A percentile compares a stretch with the other conserved stretches of the same genome.
Conservation (phyloP, 2,888 invertebrate species). For the Pristionchus japonicus region DNA sequence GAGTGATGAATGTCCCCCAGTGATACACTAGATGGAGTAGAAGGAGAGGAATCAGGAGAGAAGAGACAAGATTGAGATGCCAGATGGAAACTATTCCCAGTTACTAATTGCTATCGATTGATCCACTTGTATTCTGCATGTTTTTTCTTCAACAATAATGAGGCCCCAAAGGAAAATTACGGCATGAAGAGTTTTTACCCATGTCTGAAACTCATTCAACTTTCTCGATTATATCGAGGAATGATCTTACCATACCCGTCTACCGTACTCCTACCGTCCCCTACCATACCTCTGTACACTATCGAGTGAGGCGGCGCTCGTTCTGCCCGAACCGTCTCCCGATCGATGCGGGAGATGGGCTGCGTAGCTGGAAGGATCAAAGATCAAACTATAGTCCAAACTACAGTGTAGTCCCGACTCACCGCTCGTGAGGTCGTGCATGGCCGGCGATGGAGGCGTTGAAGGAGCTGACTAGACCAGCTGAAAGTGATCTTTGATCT, state of each 20-base stretch:
- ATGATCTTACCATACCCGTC: no score
- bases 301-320: slow-evolving; percentile 60
- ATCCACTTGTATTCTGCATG: not conserved
- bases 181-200: not conserved
- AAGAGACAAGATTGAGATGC: not conserved
- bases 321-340: slow-evolving; percentile 55
- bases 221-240: no score
- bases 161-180: not conserved
- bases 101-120: slow-evolving; percentile 11
- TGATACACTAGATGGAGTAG: slow-evolving; percentile 34
- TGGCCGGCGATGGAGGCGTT: slow-evolving; percentile 62
- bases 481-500: slow-evolving; percentile 18
- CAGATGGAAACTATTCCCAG: not conserved
- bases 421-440: slow-evolving; percentile 57
- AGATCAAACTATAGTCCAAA: slow-evolving; percentile 19
- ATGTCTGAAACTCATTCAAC: not conserved
- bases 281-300: slow-evolving; percentile 62
- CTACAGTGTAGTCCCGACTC: slow-evolving; percentile 19
- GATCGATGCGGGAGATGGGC: slow-evolving; percentile 45
- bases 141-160: not conserved
- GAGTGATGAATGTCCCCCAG: slow-evolving; percentile 30
- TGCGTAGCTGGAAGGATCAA: slow-evolving; percentile 42
- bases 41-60: slow-evolving; percentile 17
- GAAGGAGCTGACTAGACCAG: slow-evolving; percentile 52
- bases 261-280: not conserved